Base-by-base conservation (phyloP, 2,797 vertebrate species). In the Apogon talboti region DNA sequence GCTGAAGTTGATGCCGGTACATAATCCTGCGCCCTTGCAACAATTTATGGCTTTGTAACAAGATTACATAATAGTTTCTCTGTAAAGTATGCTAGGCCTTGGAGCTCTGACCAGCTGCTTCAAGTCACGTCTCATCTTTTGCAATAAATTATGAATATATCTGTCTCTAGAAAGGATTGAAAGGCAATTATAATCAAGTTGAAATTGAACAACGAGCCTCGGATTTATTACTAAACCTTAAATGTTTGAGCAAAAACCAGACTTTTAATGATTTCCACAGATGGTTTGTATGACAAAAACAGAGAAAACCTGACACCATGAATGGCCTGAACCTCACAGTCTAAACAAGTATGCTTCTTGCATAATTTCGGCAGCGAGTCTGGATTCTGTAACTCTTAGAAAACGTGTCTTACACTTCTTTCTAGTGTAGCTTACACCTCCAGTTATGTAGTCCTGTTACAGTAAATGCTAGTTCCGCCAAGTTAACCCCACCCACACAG, bases 401-500 rank as follows among this genome's bases (percentile, higher is more conserved):
- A 82, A 70, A 79, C 58, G 42, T 78, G 58, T 52, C 69, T 66
- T 71, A 48, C 57, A 60, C 74, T 70, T 85, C 62, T 69, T 71
- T 70, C 71, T 55, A 35, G 59, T 59, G 72, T 18, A 65, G 47
- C 59, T 72, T 14, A 76, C 78, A 82, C 81, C 84, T 83, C 65
- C 80, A 78, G 76, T 81, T 70, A 86, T 85, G 73, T 74, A 75
- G 82, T 77, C 70, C 73, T 81, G 70, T 87, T 87, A 87, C 89
- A 81, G 85, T 87, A 89, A 89, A 88, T 68, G 83, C 74, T 79
- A 68, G 79, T 85, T 87, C 81, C 50, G 42, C 74, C 7, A 42
- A 78, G 73, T 87, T 84, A 82, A 79, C 86, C 66, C 87, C 87
- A 50, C 91, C 90, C 86, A 86, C 85, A 68, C 84, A 67, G 21